Evolutionary conservation across 2,113 vertebrate species (phyloP).

Genomic region (Glaucidium brasilianum): DNA sequence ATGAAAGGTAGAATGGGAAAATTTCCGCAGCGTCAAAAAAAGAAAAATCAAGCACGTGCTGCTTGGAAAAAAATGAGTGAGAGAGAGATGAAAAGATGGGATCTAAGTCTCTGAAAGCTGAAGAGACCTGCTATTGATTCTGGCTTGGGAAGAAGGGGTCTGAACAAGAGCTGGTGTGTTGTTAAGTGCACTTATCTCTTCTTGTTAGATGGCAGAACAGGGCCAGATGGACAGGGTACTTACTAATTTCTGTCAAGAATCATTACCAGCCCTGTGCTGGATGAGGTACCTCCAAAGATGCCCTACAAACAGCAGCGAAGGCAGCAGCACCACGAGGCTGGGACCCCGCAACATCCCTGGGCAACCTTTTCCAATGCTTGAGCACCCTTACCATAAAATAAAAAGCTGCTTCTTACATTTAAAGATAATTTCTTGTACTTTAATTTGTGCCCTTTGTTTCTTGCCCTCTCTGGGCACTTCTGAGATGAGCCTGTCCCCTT

Average conservation of each 20-base stretch:
- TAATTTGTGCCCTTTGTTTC: accelerated
- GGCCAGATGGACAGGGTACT: background rate
- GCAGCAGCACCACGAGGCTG: accelerated
- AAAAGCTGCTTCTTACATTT: background rate
- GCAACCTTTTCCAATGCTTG: background rate
- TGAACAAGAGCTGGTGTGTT: slow-evolving; percentile 2
- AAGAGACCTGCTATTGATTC: slow-evolving; percentile 38
- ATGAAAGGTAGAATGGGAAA: background rate
- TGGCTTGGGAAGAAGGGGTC: slow-evolving; percentile 35
- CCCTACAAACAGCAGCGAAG: background rate
- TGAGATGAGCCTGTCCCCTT: accelerated
- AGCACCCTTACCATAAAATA: background rate
- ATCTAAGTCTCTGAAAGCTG: slow-evolving; percentile 59
- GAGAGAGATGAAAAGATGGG: slow-evolving; percentile 25
- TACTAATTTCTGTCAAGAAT: slow-evolving; percentile 3
- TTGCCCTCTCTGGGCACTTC: background rate
- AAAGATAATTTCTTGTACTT: background rate
- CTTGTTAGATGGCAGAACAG: background rate
- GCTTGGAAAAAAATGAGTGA: background rate
- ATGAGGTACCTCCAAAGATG: background rate
- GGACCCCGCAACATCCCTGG: background rate
- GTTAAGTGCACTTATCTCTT: slow-evolving; percentile 18
- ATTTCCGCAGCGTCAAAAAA: background rate
- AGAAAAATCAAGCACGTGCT: background rate
- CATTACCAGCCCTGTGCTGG: background rate